These are phyloP conservation scores for Erannis defoliaria DNA, from an alignment of 2,888 invertebrate species.

Conservation along the genomic window DNA sequence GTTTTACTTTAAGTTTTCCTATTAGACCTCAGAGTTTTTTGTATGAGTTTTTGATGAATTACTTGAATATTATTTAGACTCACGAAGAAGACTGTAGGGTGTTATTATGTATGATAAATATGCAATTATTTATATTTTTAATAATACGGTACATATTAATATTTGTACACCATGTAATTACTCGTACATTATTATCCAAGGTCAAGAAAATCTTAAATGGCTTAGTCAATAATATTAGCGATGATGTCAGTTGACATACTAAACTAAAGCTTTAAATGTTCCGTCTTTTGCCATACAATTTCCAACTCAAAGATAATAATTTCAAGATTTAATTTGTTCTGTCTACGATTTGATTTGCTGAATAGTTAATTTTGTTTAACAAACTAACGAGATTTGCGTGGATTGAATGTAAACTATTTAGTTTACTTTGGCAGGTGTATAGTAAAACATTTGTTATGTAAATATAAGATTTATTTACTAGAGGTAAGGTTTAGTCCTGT, in stretches of 20 bases:
- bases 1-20: not conserved
- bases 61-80: not conserved
- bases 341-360: slow-evolving; percentile 5
- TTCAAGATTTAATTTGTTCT: slow-evolving; percentile 13
- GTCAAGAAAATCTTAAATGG: slow-evolving; percentile 33
- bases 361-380: slow-evolving; percentile 13
- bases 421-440: slow-evolving; percentile 30
- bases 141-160: slow-evolving; percentile 9
- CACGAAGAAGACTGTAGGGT: not conserved
- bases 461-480: slow-evolving; percentile 5
- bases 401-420: slow-evolving; percentile 23
- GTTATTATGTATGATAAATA: slow-evolving; percentile 11
- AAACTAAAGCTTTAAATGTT: slow-evolving; percentile 20
- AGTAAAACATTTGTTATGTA: slow-evolving; percentile 22
- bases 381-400: slow-evolving; percentile 15
- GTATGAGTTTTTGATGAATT: not conserved
- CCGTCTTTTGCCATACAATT: slow-evolving; percentile 7
- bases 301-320: slow-evolving; percentile 5
- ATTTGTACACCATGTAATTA: slow-evolving; percentile 31
- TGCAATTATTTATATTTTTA: slow-evolving; percentile 6
- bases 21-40: not conserved
- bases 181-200: slow-evolving; percentile 37
- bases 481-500: slow-evolving; percentile 8
- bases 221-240: slow-evolving; percentile 30
- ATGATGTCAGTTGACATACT: slow-evolving; percentile 35